Evolutionary conservation across 1,140 invertebrate genomes (phyloP).

Genomic region (Ectropis grisescens): DNA sequence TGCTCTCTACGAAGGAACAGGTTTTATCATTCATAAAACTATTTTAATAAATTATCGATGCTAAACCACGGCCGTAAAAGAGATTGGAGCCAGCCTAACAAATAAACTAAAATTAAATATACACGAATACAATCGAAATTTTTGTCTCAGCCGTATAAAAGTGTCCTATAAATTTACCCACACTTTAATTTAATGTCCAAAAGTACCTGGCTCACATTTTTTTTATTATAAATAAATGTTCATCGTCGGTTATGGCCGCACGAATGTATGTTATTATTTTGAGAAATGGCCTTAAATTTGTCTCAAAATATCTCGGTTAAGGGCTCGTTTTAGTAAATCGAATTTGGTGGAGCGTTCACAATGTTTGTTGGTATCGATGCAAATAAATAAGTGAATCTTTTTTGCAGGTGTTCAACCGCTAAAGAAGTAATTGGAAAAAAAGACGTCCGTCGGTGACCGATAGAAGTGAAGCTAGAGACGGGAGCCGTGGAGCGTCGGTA

Average conservation of each 20-base stretch:
- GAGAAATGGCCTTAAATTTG: conserved; percentile 61
- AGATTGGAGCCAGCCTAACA: conserved; percentile 55
- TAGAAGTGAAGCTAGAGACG: too few relatives aligned
- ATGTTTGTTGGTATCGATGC: too few relatives aligned
- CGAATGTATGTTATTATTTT: conserved; percentile 59
- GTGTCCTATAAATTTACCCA: conserved; percentile 69
- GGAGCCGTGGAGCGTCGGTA: conserved; percentile 14
- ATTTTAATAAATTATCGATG: conserved; percentile 60
- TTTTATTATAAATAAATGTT: conserved; percentile 63
- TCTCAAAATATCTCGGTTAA: conserved; percentile 14
- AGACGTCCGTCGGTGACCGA: too few relatives aligned
- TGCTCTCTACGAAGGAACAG: conserved; percentile 16
- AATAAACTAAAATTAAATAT: conserved; percentile 70
- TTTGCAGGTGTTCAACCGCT: too few relatives aligned
- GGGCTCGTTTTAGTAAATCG: too few relatives aligned
- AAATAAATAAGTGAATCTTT: too few relatives aligned
- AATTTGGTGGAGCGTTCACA: too few relatives aligned
- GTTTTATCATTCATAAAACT: conserved; percentile 59
- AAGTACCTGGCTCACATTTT: conserved; percentile 60
- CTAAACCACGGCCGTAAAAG: conserved; percentile 56
- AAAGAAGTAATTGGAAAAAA: too few relatives aligned
- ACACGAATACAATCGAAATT: conserved; percentile 66
- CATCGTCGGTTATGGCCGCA: conserved; percentile 56
- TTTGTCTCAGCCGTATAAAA: conserved; percentile 69
- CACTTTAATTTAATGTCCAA: conserved; percentile 69